phyloP scores from a whole-genome alignment of 2,888 invertebrate species.

The Limnephilus auricula region DNA sequence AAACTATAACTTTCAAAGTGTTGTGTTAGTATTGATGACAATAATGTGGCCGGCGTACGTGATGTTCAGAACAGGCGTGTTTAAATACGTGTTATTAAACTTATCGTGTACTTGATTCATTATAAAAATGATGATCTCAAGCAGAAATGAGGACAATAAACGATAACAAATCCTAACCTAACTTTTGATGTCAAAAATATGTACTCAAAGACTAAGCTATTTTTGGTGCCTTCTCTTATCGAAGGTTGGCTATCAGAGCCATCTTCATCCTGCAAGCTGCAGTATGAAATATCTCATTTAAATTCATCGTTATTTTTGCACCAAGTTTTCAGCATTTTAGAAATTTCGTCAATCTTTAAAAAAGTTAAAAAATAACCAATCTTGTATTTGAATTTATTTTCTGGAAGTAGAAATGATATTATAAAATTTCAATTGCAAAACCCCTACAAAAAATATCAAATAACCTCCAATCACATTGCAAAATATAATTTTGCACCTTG shows the following conservation, averaged over 20 bases:
- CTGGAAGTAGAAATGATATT: too few relatives aligned
- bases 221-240: not conserved
- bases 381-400: too few relatives aligned
- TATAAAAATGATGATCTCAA: not conserved
- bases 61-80: not conserved
- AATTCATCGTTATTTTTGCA: not conserved
- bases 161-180: too few relatives aligned
- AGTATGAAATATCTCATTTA: not conserved
- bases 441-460: too few relatives aligned
- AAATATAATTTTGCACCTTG: too few relatives aligned
- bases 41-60: not conserved
- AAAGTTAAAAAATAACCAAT: too few relatives aligned
- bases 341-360: too few relatives aligned
- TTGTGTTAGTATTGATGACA: not conserved
- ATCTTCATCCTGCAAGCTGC: not conserved
- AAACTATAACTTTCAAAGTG: not conserved
- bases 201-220: not conserved
- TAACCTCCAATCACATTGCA: too few relatives aligned
- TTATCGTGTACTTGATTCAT: not conserved
- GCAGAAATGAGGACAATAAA: not conserved
- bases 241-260: not conserved
- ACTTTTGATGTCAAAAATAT: not conserved
- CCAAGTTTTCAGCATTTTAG: not conserved
- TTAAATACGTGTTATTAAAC: not conserved
- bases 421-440: too few relatives aligned